Evolutionary conservation across 2,888 invertebrate genomes (phyloP).

Genomic region (Lamproptera curius): DNA sequence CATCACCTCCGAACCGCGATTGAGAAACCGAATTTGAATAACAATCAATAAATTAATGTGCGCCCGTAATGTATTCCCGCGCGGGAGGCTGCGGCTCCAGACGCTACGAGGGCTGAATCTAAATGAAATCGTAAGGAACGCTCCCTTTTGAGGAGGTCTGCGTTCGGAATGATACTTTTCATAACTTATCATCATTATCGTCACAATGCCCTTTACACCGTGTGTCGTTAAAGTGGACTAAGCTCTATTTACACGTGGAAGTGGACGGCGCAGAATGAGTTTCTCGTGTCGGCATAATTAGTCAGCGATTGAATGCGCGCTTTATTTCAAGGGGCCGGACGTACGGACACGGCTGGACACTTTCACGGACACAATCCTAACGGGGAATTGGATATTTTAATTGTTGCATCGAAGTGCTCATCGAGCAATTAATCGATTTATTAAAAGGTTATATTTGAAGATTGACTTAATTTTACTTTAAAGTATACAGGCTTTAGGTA

Average conservation of each 20-base stretch:
- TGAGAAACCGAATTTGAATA: slow-evolving; percentile 77
- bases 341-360: slow-evolving; percentile 71
- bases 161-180: slow-evolving; percentile 68
- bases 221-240: slow-evolving; percentile 70
- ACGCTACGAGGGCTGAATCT: slow-evolving; percentile 67
- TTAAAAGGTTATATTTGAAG: too few relatives aligned
- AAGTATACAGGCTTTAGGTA: too few relatives aligned
- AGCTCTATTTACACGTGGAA: slow-evolving; percentile 74
- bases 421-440: too few relatives aligned
- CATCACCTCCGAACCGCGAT: slow-evolving; percentile 74
- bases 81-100: slow-evolving; percentile 60
- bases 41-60: slow-evolving; percentile 79
- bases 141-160: slow-evolving; percentile 65
- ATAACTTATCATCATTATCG: slow-evolving; percentile 73
- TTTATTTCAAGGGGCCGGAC: slow-evolving; percentile 72
- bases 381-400: slow-evolving; percentile 43
- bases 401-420: too few relatives aligned
- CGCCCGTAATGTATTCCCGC: slow-evolving; percentile 70
- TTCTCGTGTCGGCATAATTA: slow-evolving; percentile 77
- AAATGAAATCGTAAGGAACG: slow-evolving; percentile 72
- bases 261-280: slow-evolving; percentile 69
- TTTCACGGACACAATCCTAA: slow-evolving; percentile 72
- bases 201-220: slow-evolving; percentile 65
- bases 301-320: slow-evolving; percentile 76
- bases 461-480: too few relatives aligned